Base-by-base conservation (phyloP, 2,113 vertebrate genomes). In the Istiophorus platypterus region DNA sequence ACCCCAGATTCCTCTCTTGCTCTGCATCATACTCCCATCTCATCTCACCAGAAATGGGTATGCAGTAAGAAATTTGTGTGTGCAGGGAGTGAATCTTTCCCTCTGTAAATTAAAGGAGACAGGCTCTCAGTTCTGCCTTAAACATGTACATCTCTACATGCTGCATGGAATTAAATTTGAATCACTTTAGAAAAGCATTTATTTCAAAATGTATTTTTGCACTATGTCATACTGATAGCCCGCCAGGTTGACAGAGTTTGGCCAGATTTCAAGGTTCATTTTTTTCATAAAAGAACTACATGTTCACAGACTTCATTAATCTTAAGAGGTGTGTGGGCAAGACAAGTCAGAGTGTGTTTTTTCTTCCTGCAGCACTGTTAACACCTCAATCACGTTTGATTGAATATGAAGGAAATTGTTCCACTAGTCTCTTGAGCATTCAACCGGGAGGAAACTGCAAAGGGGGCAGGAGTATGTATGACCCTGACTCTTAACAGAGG, bases 381-480 rank as follows among this genome's bases (percentile, higher is more conserved):
- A 83, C 57, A 76, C 59, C 15, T 86, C 49, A 42, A 52, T 66
- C 86, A 79, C 51, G 27, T 90, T 73, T 84, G 65, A 88, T 83
- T 77, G 62, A 82, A 89, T 88, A 80, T 85, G 75, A 89, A 91
- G 65, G 72, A 76, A 84, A 88, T 78, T 89, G 69, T 80, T 81
- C 67, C 58, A 57, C 54, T 26, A 76, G 59, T 74, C 82, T 85
- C 80, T 78, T 56, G 74, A 89, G 87, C 62, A 66, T 84, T 89
- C 76, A 77, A 70, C 52, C 45, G 27, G 66, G 65, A 66, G 37
- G 82, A 79, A 93, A 78, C 34, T 57, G 75, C 24, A 61, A 29
- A 27, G 41, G 20, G 56, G 66, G 64, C 68, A 65, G 20, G 34
- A 62, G 51, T 57, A 77, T 68, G 51, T 76, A 54, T 76, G 86